Conservation (phyloP, 2,888 invertebrate genomes). For the Bembecia ichneumoniformis region DNA sequence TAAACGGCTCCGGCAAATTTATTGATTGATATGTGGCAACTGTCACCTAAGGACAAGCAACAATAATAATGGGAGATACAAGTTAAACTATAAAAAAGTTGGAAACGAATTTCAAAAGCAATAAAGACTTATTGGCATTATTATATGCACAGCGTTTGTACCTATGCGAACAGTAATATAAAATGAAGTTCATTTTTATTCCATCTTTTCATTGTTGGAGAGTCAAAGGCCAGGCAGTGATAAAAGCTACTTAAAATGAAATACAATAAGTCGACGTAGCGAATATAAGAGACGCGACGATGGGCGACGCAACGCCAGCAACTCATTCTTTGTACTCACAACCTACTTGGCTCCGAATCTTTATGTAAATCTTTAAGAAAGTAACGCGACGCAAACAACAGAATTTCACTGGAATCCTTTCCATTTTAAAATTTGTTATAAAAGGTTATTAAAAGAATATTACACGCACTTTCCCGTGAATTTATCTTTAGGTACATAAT, state of each 20-base stretch:
- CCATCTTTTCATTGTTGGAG: not conserved
- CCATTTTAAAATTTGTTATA: conserved; percentile 6
- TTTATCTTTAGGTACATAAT: too few relatives aligned
- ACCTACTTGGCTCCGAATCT: conserved; percentile 50
- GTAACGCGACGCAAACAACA: conserved; percentile 15
- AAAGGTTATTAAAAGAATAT: not conserved
- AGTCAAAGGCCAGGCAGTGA: not conserved
- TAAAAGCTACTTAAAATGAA: not conserved
- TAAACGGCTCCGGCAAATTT: too few relatives aligned
- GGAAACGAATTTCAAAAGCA: too few relatives aligned
- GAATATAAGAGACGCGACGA: conserved; percentile 34
- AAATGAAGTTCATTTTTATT: not conserved
- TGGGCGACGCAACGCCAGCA: conserved; percentile 18
- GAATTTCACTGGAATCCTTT: conserved; percentile 20
- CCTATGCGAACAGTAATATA: too few relatives aligned
- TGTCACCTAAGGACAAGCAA: too few relatives aligned
- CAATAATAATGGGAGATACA: too few relatives aligned
- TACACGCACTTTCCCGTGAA: not conserved
- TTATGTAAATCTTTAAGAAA: conserved; percentile 39
- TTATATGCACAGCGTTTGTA: too few relatives aligned
- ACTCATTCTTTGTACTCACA: conserved; percentile 30
- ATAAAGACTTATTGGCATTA: too few relatives aligned
- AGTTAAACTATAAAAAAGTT: too few relatives aligned
- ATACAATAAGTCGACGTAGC: conserved; percentile 27
- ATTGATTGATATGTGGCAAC: too few relatives aligned